Base-by-base conservation (phyloP, 2,888 invertebrate genomes). In the Troides aeacus region DNA sequence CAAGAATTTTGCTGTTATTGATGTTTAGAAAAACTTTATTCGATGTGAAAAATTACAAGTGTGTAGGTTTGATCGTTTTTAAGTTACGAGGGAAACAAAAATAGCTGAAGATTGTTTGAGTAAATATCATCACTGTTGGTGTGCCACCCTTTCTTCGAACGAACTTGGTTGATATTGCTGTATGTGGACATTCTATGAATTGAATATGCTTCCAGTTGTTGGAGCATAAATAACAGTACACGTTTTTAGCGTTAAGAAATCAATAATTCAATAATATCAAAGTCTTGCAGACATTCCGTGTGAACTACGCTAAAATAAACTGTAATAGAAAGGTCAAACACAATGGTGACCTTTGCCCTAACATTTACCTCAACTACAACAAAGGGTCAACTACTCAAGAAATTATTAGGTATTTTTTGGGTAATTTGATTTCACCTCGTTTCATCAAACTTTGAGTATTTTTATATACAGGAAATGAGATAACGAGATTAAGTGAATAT, bases 291-390 rank as follows among this genome's bases (percentile, higher is more conserved):
- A 53, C n/a, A 18, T 53, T n/a, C n/a, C 12, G 15, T 53, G 18
- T 46, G 18, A 65, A 65, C 18, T 64, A 24, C 24, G 42, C 24
- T 59, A 46, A 46, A 42, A 59, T 23, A 42, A 65, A 65, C 46
- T 59, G 39, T 60, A 58, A 58, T 66, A 30, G 30, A 66, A 59
- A 53, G 50, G 59, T 66, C 57, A 60, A 60, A 66, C 66, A 30
- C 66, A 66, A 60, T 23, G 50, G 46, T 65, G 65, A 46, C 66
- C 66, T 66, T 53, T 66, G 60, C 53, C n/a, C 36, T 60, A 60
- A 60, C 60, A 23, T 60, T 61, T 36, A 60, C 50, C 66, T 66
- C 66, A 66, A 66, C 53, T 60, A 66, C 60, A 60, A 18, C 15
- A 46, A 18, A 42, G 58, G 59, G 59, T 66, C 66, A 59, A 66